Conservation (phyloP, 2,888 invertebrate genomes). For the Geophilus truncorum region DNA sequence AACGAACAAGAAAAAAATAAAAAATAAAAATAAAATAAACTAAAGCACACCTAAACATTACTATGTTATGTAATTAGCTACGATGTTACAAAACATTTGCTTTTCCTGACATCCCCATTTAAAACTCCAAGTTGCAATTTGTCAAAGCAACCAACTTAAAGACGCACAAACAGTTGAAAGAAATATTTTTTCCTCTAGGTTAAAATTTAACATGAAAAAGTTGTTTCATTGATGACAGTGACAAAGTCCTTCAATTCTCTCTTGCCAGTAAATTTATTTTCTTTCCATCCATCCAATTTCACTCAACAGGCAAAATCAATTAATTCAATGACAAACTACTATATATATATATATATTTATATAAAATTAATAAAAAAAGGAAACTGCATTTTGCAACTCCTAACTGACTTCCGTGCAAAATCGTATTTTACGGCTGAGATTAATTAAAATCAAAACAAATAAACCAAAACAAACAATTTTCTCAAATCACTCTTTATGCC, state of each 20-base stretch:
- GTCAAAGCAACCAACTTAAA: neutral
- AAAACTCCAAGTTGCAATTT: neutral
- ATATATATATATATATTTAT: neutral
- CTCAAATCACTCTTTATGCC: neutral
- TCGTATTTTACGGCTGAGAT: neutral
- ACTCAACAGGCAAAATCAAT: neutral
- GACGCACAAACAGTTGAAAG: neutral
- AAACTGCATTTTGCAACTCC: neutral
- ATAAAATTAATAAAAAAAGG: neutral
- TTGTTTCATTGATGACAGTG: neutral
- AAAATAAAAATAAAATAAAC: neutral
- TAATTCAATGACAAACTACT: neutral
- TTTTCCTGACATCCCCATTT: neutral
- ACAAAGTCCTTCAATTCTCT: neutral
- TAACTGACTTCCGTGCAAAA: neutral
- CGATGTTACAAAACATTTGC: neutral
- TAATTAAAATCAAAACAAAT: neutral
- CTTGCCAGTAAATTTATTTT: neutral
- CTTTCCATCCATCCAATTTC: neutral
- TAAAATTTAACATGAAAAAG: conserved; percentile 3
- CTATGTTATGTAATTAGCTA: neutral
- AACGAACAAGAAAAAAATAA: neutral
- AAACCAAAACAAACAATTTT: neutral
- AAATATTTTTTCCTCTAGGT: neutral
- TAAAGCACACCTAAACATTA: neutral